Evolutionary conservation across 37 sponge, comb jelly and placozoan genomes (phyloP).

Genomic region (Oscarella lobularis): DNA sequence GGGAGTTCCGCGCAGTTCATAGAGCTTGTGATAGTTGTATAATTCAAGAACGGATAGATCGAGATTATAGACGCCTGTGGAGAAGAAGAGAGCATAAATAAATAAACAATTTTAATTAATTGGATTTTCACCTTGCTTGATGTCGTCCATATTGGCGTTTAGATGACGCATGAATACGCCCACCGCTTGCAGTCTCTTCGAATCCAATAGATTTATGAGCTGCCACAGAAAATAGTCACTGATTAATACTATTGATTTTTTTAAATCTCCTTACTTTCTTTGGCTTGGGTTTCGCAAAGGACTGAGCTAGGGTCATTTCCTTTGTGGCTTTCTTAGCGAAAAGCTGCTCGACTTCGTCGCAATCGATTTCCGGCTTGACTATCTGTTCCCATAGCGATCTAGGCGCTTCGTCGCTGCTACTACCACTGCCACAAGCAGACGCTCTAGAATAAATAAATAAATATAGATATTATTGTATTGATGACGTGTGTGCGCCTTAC

Average conservation of each 20-base stretch:
- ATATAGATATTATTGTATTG: no score
- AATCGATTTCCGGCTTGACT: not conserved
- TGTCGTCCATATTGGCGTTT: constrained; percentile 2
- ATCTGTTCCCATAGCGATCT: not conserved
- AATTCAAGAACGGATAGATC: not conserved
- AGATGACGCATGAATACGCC: constrained; percentile 16
- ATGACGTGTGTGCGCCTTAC: no score
- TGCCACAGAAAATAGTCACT: not conserved
- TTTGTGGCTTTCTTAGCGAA: constrained; percentile 11
- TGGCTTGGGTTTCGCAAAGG: not conserved
- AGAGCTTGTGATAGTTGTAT: not conserved
- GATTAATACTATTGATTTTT: no score
- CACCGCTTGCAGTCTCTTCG: constrained; percentile 17
- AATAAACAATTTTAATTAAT: not conserved
- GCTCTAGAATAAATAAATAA: no score
- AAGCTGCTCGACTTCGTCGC: constrained; percentile 10
- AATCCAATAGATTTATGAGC: constrained; percentile 12
- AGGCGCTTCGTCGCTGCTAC: no score
- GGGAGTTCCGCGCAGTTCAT: not conserved
- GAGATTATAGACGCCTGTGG: not conserved
- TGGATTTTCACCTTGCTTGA: not conserved
- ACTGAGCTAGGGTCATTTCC: not conserved
- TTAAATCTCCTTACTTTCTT: no score
- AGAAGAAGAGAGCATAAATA: not conserved
- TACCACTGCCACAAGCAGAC: no score